Evolutionary conservation across 2,797 vertebrate species (phyloP), one percentile per base, ranked within the genome.

Genomic region (Hippocampus kuda): DNA sequence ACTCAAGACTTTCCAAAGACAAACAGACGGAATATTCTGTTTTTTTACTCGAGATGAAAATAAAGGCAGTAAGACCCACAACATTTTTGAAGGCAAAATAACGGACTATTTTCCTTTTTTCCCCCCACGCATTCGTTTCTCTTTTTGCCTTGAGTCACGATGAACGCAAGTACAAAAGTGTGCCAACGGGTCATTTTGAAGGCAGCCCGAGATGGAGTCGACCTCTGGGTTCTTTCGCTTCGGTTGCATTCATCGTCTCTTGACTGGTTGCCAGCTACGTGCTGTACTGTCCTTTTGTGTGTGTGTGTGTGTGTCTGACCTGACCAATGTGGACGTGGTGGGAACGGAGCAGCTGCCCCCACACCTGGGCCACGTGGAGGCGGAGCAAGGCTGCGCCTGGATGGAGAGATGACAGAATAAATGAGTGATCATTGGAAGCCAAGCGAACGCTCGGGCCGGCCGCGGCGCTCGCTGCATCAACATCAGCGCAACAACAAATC

Each of bases 391-490:
- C 73, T 56, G 74, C 69, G 80, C 51, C 83, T 79, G 81, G 83
- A 84, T 73, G 30, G 24, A 73, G 71, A 83, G 79, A 85, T 85
- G 85, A 81, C 66, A 77, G 80, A 83, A 81, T 72, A 81, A 77
- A 73, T 71, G 79, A 71, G n/a, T 74, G 75, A 79, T 71, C 68
- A 69, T 65, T 10, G 66, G 54, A 67, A 74, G 70, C 63, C 74
- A 65, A 66, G 63, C 27, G 27, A 59, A 74, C 75, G 34, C 30
- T 62, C 0, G 34, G 66, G 11, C 42, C 11, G 42, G 44, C 34
- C 34, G 34, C 34, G 34, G 5, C 34, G 34, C 34, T 34, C 22
- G 54, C 81, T 82, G 71, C 78, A 82, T 72, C 56, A 70, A 38
- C 76, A 59, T 59, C 57, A 30, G 12, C 1, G 12, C 57, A 30